A percentile compares a stretch with the other conserved stretches of the same genome.
Conservation (phyloP, 2,113 vertebrate genomes). For the Taxidea taxus region DNA sequence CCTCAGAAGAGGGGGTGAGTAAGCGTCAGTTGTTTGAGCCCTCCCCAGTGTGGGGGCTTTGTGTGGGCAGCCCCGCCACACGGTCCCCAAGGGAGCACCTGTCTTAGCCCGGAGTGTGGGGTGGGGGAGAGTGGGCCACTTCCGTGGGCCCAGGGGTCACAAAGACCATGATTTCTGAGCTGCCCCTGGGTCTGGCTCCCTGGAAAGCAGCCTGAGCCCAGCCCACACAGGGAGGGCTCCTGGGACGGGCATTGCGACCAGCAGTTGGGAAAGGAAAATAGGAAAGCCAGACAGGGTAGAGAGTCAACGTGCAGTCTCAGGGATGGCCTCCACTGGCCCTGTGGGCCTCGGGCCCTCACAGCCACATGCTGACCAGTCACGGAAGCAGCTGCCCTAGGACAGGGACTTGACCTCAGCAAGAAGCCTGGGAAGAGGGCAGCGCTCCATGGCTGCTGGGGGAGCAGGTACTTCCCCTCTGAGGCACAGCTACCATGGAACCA, state of each 20-base stretch:
- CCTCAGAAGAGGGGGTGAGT: background rate
- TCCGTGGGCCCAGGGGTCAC: accelerated
- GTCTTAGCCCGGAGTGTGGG: background rate
- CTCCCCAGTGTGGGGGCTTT: background rate
- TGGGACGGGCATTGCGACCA: background rate
- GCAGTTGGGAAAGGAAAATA: background rate
- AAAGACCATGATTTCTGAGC: accelerated
- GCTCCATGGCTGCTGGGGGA: too few species aligned
- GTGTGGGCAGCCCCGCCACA: background rate
- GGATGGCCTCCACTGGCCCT: background rate
- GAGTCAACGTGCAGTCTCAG: background rate
- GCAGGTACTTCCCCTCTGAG: background rate
- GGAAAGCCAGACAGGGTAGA: too few species aligned
- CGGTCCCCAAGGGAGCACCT: background rate
- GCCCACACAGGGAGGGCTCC: background rate
- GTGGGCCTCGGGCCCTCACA: background rate
- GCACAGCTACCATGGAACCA: accelerated
- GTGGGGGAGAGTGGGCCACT: background rate
- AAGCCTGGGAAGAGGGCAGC: background rate
- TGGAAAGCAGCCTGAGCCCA: background rate
- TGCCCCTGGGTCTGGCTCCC: background rate
- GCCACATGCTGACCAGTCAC: background rate
- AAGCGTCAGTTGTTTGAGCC: background rate
- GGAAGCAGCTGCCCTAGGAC: background rate
- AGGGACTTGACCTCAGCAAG: background rate